Conservation (phyloP, 2,797 vertebrate species). For the Merluccius polli region DNA sequence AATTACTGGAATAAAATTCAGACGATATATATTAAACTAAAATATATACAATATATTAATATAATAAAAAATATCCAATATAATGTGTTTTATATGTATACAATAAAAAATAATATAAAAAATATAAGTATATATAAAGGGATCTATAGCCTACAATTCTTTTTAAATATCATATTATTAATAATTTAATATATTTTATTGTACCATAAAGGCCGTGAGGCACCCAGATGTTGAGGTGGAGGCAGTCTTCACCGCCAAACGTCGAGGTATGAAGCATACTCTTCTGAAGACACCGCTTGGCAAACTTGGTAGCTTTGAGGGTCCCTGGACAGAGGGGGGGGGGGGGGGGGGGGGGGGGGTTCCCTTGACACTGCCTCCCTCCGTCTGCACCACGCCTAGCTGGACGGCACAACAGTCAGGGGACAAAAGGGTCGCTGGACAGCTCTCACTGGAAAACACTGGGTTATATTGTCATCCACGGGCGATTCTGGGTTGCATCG, state of each 20-base stretch:
- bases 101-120: too few species aligned
- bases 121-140: too few species aligned
- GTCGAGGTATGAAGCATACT: slow-evolving; percentile 61
- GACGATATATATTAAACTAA: neutral
- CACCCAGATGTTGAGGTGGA: slow-evolving; percentile 94
- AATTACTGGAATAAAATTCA: neutral
- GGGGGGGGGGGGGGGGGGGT: neutral
- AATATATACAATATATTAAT: too few species aligned
- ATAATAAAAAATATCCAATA: too few species aligned
- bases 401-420: neutral
- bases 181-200: neutral
- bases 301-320: slow-evolving; percentile 70
- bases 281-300: slow-evolving; percentile 77
- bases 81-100: too few species aligned
- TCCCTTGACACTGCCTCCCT: neutral
- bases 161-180: neutral
- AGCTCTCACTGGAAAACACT: neutral
- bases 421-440: neutral
- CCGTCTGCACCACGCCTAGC: neutral
- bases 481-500: too few species aligned
- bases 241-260: slow-evolving; percentile 83
- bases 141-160: too few species aligned
- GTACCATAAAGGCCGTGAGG: slow-evolving; percentile 69
- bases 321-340: slow-evolving; percentile 67
- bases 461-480: too few species aligned